phyloP scores from a whole-genome alignment of 2,888 invertebrate genomes.

The Trypoxylon attenuatum region DNA sequence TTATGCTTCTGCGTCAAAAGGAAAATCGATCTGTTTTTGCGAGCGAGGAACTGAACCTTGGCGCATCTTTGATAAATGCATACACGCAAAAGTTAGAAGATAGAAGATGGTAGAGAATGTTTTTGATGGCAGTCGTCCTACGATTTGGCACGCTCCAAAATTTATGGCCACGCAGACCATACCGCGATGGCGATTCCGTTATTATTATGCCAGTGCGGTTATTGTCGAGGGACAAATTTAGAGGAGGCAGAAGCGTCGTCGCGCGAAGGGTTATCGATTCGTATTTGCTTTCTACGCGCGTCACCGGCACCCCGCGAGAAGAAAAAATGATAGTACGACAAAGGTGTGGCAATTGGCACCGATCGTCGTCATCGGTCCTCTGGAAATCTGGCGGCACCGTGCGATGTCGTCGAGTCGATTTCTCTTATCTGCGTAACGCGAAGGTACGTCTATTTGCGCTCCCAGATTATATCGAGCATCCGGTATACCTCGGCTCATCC shows the following conservation, averaged over 20 bases:
- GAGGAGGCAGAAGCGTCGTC: constrained; percentile 14
- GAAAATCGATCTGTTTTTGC: too few species aligned
- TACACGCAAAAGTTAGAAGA: constrained; percentile 14
- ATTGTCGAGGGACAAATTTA: constrained; percentile 17
- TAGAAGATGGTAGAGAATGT: not conserved
- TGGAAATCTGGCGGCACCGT: too few species aligned
- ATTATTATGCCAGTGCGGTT: constrained; percentile 1
- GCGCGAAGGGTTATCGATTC: constrained; percentile 20
- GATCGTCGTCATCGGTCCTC: constrained; percentile 2
- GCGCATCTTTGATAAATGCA: constrained; percentile 10
- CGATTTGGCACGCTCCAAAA: constrained; percentile 35
- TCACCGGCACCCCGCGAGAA: constrained; percentile 5
- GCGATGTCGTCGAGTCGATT: constrained; percentile 11
- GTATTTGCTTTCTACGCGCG: constrained; percentile 25
- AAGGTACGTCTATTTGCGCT: constrained; percentile 15
- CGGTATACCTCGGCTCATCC: not conserved
- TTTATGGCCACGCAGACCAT: constrained; percentile 23
- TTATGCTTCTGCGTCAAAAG: too few species aligned
- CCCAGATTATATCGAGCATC: constrained; percentile 15
- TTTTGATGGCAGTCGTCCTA: constrained; percentile 1
- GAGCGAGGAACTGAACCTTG: constrained; percentile 16
- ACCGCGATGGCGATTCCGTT: constrained; percentile 18
- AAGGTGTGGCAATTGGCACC: constrained; percentile 27
- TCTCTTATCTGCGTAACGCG: constrained; percentile 20
- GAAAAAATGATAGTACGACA: constrained; percentile 15